Base-by-base conservation (phyloP, 2,888 invertebrate species). In the Stramonita haemastoma region DNA sequence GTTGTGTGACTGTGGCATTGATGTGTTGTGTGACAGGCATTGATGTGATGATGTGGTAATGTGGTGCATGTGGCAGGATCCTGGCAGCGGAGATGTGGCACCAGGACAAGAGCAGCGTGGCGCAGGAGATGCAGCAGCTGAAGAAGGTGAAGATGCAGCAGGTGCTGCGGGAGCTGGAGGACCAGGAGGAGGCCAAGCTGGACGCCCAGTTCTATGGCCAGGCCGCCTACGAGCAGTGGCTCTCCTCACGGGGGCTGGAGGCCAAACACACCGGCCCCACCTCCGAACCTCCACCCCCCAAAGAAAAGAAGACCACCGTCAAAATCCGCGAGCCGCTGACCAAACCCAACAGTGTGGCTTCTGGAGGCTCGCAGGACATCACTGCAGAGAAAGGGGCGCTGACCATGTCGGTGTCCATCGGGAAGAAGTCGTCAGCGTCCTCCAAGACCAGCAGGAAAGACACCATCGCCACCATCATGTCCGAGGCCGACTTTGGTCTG, bases 51-150 rank as follows among this genome's bases (percentile, higher is more conserved):
- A 46, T 46, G 46, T 46, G 46, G 46, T 46, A 46, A 46, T 46
- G 46, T 46, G 46, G 46, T 46, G 46, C 8, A 8, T 46, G 46
- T 90, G 91, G n/a, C 93, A 96, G 96, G 91, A 94, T 96, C 29
- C 92, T 96, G 36, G 95, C 95, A 85, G 94, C 95, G 26, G 95
- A 95, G 90, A 93, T 94, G 92, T 96, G 96, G 96, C 95, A 95
- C 91, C 94, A 95, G 90, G 94, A 95, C 57, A 96, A 96, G 90
- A 94, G 95, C 87, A 92, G 92, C 89, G 93, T 95, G 34, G 95
- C 95, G 15, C 93, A 93, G 87, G 95, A 96, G 90, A 94, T 95
- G 94, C 91, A 91, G 6, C 94, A 95, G 88, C 92, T 96, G 84
- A 93, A 95, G 89, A 94, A 94, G 87, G 83, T 95, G 32, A 94